A percentile compares a stretch with the other conserved stretches of the same genome.
Evolutionary conservation across 2,888 invertebrate species (phyloP).

Genomic region (Pemphredon lugubris): DNA sequence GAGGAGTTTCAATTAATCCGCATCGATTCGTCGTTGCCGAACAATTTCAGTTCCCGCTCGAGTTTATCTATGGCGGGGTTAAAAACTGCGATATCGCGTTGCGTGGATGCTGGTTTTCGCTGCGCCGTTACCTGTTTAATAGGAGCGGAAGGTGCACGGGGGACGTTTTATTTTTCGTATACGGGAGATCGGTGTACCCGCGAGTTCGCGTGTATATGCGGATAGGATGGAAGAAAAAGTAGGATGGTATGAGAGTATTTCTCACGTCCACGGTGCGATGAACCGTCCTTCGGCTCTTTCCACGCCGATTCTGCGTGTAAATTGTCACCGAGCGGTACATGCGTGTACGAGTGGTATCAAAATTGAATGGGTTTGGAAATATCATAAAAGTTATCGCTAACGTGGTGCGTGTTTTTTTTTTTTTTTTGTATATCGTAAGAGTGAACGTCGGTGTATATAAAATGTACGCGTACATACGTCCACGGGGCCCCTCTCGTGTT

Average conservation of each 20-base stretch:
- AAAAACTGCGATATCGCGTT: slow-evolving; percentile 2
- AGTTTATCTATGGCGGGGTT: slow-evolving; percentile 6
- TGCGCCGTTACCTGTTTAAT: slow-evolving; percentile 50
- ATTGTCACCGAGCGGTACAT: slow-evolving; percentile 21
- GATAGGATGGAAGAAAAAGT: slow-evolving; percentile 17
- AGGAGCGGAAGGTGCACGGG: slow-evolving; percentile 22
- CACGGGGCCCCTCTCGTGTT: not conserved
- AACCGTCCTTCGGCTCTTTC: slow-evolving; percentile 50
- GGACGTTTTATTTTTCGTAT: slow-evolving; percentile 33
- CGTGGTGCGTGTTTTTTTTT: slow-evolving; percentile 1
- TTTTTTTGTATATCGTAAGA: slow-evolving; percentile 24
- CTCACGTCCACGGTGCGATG: slow-evolving; percentile 52
- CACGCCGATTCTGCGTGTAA: slow-evolving; percentile 38
- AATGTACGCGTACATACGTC: not conserved
- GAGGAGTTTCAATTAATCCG: slow-evolving; percentile 16
- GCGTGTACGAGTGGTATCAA: not conserved
- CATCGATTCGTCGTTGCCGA: slow-evolving; percentile 6
- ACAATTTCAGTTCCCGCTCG: slow-evolving; percentile 27
- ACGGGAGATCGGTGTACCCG: slow-evolving; percentile 13
- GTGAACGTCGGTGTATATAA: slow-evolving; percentile 2
- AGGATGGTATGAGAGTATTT: slow-evolving; percentile 44
- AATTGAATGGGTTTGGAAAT: not conserved
- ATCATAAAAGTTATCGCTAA: slow-evolving; percentile 12
- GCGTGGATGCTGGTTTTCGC: slow-evolving; percentile 17
- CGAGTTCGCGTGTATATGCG: slow-evolving; percentile 23